Conservation (phyloP, 2,797 vertebrate species). For the Danio jaintianensis region DNA sequence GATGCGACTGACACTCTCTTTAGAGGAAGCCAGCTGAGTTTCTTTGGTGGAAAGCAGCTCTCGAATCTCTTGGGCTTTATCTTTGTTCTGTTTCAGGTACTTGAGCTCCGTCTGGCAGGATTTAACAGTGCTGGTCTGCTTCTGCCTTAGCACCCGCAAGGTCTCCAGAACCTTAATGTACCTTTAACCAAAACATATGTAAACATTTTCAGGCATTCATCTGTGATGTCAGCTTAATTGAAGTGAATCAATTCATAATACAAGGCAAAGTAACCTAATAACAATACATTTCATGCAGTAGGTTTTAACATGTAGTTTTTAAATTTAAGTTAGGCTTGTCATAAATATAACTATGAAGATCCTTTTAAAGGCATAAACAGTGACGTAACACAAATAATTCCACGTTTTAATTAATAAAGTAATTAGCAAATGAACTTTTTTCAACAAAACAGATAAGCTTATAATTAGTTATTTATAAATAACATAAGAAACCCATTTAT, state of each 20-base stretch:
- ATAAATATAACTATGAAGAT: not conserved
- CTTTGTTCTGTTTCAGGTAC: slow-evolving; percentile 94
- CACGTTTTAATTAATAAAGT: no score
- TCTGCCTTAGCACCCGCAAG: slow-evolving; percentile 86
- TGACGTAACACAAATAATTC: not conserved
- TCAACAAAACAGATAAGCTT: not conserved
- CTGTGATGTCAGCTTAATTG: not conserved
- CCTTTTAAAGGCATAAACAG: not conserved
- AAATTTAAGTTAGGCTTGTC: not conserved
- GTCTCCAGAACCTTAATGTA: slow-evolving; percentile 98
- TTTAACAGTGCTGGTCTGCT: slow-evolving; percentile 83
- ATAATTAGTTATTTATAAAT: not conserved
- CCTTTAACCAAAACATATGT: slow-evolving; percentile 69
- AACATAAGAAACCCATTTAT: not conserved
- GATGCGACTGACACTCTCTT: slow-evolving; percentile 85
- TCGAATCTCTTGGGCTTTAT: slow-evolving; percentile 91
- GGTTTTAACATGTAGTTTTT: not conserved
- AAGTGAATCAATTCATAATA: no score
- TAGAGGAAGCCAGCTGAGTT: slow-evolving; percentile 88
- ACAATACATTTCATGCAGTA: not conserved
- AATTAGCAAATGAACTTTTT: no score
- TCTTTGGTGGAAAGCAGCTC: slow-evolving; percentile 85
- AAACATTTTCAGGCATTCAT: not conserved
- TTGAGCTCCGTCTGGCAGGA: slow-evolving; percentile 90
- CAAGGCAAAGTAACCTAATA: not conserved